phyloP scores from a whole-genome alignment of 2,113 vertebrate species.

The Centropus bengalensis region DNA sequence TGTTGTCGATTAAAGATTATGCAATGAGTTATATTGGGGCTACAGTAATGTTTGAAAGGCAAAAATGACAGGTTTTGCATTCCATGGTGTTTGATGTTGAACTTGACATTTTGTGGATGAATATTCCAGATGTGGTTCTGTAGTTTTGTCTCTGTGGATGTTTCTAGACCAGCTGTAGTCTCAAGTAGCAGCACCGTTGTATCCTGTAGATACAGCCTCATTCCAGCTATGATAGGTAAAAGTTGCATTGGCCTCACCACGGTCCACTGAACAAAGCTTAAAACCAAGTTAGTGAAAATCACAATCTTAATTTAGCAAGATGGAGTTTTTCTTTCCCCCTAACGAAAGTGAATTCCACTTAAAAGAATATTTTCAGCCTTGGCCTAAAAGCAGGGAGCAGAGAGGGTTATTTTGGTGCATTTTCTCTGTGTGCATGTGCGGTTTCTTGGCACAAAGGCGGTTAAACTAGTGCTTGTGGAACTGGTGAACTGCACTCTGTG shows the following conservation, averaged over 20 bases:
- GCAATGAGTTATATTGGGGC: not conserved
- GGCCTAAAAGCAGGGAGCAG: not conserved
- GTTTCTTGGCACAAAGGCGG: not conserved
- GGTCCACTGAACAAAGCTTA: not conserved
- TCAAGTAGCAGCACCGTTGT: not conserved
- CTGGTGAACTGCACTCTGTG: not conserved
- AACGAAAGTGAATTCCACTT: not conserved
- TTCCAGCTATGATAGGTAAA: not conserved
- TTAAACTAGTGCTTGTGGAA: not conserved
- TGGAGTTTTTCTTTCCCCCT: not conserved
- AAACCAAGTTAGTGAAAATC: not conserved
- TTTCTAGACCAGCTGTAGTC: not conserved
- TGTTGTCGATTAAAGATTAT: no score
- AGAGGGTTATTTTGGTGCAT: not conserved
- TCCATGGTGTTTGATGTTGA: not conserved
- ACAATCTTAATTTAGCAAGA: not conserved
- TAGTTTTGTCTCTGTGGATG: not conserved
- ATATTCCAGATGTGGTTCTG: not conserved
- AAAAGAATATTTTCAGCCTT: not conserved
- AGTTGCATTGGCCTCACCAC: not conserved
- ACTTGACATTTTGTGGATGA: not conserved
- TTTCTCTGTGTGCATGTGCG: not conserved
- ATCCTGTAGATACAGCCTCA: not conserved
- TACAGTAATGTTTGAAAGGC: not conserved
- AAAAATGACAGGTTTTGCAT: not conserved